Evolutionary conservation across 92 coral and sea anemone species (phyloP).

Genomic region (Chrysogorgia sp.): DNA sequence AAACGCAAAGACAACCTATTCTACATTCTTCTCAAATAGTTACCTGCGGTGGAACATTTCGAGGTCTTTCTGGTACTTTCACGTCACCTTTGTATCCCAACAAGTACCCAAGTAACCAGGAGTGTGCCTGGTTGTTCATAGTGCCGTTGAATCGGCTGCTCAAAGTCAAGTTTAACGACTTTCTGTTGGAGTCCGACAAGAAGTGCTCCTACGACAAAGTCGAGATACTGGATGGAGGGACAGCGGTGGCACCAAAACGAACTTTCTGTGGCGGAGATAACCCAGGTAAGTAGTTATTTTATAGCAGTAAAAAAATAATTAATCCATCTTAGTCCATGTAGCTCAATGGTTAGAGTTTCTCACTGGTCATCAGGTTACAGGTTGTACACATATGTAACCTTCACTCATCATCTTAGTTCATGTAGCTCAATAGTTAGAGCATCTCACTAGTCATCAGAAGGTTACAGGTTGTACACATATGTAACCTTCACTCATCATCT

Average conservation of each 20-base stretch:
- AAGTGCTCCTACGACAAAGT: conserved; percentile 72
- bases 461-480: too few relatives aligned
- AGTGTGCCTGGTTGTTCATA: conserved; percentile 18
- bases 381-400: too few relatives aligned
- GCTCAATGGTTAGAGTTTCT: too few relatives aligned
- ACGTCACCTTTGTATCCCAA: conserved; percentile 41
- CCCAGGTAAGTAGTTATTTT: conserved; percentile 62
- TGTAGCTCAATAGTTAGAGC: too few relatives aligned
- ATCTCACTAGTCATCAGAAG: too few relatives aligned
- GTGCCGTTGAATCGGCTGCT: conserved; percentile 25
- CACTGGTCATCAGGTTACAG: too few relatives aligned
- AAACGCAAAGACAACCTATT: too few relatives aligned
- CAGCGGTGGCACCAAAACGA: conserved; percentile 62
- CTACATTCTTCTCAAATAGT: background rate
- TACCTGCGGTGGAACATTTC: conserved; percentile 1
- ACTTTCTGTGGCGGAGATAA: conserved; percentile 70
- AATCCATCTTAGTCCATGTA: background rate
- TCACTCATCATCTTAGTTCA: too few relatives aligned
- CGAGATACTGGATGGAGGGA: conserved; percentile 70
- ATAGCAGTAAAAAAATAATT: background rate
- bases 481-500: too few relatives aligned
- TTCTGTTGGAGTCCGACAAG: conserved; percentile 59
- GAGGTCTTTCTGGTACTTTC: conserved; percentile 7
- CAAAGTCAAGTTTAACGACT: conserved; percentile 32
- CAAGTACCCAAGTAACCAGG: conserved; percentile 34